phyloP scores from a whole-genome alignment of 1,140 invertebrate genomes.

The Drosophila lowei region DNA sequence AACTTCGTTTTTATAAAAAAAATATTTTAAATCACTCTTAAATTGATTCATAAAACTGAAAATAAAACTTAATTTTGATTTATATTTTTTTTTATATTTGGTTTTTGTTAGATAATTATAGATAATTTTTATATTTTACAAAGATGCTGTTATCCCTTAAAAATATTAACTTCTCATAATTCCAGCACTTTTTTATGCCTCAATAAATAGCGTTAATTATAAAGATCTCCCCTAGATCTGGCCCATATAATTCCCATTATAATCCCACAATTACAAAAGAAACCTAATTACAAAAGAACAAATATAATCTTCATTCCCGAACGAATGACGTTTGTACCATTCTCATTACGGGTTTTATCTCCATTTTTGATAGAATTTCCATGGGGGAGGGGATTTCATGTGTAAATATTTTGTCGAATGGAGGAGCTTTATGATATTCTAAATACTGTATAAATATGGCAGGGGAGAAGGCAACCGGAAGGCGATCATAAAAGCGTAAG shows the following conservation, averaged over 20 bases:
- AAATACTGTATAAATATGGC: slow-evolving; percentile 69
- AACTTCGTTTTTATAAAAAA: no score
- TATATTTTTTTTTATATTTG: no score
- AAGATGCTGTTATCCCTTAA: no score
- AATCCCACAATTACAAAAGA: slow-evolving; percentile 7
- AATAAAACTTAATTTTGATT: no score
- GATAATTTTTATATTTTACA: no score
- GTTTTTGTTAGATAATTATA: no score
- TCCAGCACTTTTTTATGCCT: no score
- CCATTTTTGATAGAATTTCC: slow-evolving; percentile 40
- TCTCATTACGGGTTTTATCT: slow-evolving; percentile 31
- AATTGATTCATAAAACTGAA: no score
- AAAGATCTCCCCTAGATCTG: no score
- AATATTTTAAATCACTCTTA: no score
- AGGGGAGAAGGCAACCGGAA: slow-evolving; percentile 43
- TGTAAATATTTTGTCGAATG: slow-evolving; percentile 31
- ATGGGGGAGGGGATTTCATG: slow-evolving; percentile 4
- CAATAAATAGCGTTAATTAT: no score
- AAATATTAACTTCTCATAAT: no score
- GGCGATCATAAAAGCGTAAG: slow-evolving; percentile 67
- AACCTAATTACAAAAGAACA: slow-evolving; percentile 33
- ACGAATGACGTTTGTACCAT: slow-evolving; percentile 23
- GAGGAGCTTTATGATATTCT: slow-evolving; percentile 66
- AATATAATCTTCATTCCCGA: slow-evolving; percentile 21
- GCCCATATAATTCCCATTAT: neutral